Percentiles rank a stretch among this genome's conserved stretches.
Evolutionary conservation across 1,140 invertebrate genomes (phyloP).

Genomic region (Spodoptera frugiperda): DNA sequence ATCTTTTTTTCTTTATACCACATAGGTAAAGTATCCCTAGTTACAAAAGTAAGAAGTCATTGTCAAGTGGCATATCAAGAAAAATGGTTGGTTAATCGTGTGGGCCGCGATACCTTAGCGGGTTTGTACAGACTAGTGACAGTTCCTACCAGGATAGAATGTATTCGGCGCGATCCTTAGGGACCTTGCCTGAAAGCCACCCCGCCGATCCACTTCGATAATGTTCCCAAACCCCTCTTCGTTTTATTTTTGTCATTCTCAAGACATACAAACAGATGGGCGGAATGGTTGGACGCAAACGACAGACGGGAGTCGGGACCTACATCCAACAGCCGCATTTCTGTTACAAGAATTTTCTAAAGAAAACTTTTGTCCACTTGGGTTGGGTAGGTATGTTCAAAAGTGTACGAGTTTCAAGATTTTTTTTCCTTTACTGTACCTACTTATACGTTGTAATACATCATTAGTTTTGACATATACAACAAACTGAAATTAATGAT

Average conservation of each 20-base stretch:
- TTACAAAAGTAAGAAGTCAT: not conserved
- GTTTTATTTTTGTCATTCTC: constrained; percentile 62
- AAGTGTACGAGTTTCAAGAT: no score
- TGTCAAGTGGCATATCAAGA: no score
- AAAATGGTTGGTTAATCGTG: constrained; percentile 39
- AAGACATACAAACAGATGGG: constrained; percentile 60
- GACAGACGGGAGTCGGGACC: not conserved
- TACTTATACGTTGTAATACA: no score
- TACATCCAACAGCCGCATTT: not conserved
- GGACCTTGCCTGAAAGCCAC: constrained; percentile 64
- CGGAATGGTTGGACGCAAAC: constrained; percentile 27
- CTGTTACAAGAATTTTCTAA: constrained; percentile 10
- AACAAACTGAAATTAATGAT: no score
- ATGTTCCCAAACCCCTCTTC: constrained; percentile 57
- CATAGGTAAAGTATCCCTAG: no score
- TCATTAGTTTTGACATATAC: no score
- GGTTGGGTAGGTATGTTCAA: not conserved
- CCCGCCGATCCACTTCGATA: constrained; percentile 64
- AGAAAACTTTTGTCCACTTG: not conserved
- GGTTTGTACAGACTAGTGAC: constrained; percentile 9
- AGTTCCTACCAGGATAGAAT: constrained; percentile 50
- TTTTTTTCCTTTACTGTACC: no score
- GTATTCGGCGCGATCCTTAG: constrained; percentile 56
- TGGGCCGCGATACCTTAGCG: constrained; percentile 15
- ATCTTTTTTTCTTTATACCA: no score